These are phyloP conservation scores for Alcis repandata DNA, from an alignment of 2,888 invertebrate species.

Conservation along the genomic window DNA sequence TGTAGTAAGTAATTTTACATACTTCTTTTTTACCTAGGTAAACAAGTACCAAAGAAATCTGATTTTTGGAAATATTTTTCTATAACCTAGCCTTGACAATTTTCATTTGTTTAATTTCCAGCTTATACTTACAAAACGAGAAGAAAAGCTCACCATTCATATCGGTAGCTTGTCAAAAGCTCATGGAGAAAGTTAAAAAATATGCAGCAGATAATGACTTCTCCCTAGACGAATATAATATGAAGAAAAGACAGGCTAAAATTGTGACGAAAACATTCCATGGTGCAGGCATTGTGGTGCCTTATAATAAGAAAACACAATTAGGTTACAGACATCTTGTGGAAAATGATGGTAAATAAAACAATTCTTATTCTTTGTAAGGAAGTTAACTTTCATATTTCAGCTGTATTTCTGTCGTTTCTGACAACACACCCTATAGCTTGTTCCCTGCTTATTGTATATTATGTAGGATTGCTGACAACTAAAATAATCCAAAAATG, in stretches of 20 bases:
- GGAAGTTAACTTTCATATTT: neutral
- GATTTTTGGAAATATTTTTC: too few species aligned
- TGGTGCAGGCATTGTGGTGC: conserved; percentile 94
- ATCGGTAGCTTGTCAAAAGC: conserved; percentile 84
- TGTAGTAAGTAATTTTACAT: conserved; percentile 86
- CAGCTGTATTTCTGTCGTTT: too few species aligned
- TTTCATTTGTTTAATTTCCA: conserved; percentile 53
- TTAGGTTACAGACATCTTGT: conserved; percentile 93
- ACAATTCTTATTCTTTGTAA: neutral
- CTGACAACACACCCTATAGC: too few species aligned
- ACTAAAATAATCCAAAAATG: too few species aligned
- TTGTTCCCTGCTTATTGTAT: too few species aligned
- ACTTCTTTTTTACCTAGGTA: too few species aligned
- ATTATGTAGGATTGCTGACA: too few species aligned
- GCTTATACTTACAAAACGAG: conserved; percentile 83
- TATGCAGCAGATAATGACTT: conserved; percentile 88
- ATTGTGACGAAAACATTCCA: conserved; percentile 92
- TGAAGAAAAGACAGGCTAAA: conserved; percentile 88
- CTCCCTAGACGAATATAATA: conserved; percentile 83
- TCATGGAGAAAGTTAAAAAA: conserved; percentile 88
- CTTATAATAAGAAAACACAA: conserved; percentile 92
- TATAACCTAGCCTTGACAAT: too few species aligned
- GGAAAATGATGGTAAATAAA: conserved; percentile 87
- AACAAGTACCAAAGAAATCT: too few species aligned
- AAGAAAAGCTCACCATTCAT: conserved; percentile 88